Conservation (phyloP, 2,888 invertebrate species). For the Aphidius colemani region DNA sequence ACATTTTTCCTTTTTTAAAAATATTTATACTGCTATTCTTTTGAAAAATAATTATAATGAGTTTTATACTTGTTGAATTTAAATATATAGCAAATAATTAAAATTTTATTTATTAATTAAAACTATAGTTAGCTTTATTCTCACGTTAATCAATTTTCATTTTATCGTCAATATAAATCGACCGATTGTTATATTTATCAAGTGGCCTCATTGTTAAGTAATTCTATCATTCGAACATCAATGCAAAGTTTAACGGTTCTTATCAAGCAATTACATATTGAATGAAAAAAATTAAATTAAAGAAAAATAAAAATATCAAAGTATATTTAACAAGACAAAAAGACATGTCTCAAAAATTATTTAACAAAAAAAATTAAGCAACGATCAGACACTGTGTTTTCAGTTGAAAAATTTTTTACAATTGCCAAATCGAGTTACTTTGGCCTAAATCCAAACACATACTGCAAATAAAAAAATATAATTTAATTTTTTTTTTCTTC, state of each 20-base stretch:
- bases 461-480: too few species aligned
- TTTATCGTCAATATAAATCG: neutral
- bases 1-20: neutral
- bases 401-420: too few species aligned
- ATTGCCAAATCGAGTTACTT: too few species aligned
- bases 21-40: neutral
- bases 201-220: slow-evolving; percentile 15
- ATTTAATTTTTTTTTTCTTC: neutral
- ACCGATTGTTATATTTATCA: slow-evolving; percentile 11
- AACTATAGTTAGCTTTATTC: neutral
- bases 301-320: too few species aligned
- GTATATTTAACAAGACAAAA: too few species aligned
- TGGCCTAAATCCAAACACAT: too few species aligned
- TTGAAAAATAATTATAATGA: neutral
- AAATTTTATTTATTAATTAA: too few species aligned
- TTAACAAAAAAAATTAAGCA: neutral
- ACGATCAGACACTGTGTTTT: slow-evolving; percentile 7
- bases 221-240: slow-evolving; percentile 1
- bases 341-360: neutral
- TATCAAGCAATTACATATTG: neutral
- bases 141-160: neutral
- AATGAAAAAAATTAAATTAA: neutral
- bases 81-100: neutral
- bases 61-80: neutral
- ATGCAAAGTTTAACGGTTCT: too few species aligned